Evolutionary conservation across 2,888 invertebrate genomes (phyloP).

Genomic region (Neoaliturus tenellus): DNA sequence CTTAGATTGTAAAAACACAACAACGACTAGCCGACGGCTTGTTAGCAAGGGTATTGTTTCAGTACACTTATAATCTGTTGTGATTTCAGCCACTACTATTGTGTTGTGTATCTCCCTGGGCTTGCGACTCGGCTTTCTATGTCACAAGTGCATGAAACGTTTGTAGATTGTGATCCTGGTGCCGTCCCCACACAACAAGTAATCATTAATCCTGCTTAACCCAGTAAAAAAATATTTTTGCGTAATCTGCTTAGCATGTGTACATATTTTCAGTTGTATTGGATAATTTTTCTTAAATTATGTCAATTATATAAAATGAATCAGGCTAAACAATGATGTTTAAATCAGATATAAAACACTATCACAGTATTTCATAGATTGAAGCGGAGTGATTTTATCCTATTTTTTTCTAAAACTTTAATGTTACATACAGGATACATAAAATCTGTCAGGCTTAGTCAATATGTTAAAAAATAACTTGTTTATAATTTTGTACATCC

Average conservation of each 20-base stretch:
- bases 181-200: constrained; percentile 13
- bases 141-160: constrained; percentile 57
- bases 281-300: too few species aligned
- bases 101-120: constrained; percentile 53
- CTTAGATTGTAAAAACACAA: constrained; percentile 13
- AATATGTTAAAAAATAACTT: too few species aligned
- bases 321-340: too few species aligned
- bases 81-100: constrained; percentile 56
- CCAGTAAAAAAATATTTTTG: neutral
- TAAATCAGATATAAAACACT: too few species aligned
- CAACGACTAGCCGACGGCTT: constrained; percentile 61
- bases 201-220: neutral
- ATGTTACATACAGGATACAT: too few species aligned
- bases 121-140: constrained; percentile 60
- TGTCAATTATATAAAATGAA: too few species aligned
- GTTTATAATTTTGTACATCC: too few species aligned
- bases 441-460: too few species aligned
- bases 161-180: constrained; percentile 56
- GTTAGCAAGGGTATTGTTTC: constrained; percentile 59
- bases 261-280: constrained; percentile 3
- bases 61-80: constrained; percentile 51
- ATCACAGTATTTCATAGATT: too few species aligned
- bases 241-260: neutral
- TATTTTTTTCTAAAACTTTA: too few species aligned
- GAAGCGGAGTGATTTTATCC: too few species aligned